Base-by-base conservation (phyloP, 1,140 invertebrate species). In the Chlorops oryzae region DNA sequence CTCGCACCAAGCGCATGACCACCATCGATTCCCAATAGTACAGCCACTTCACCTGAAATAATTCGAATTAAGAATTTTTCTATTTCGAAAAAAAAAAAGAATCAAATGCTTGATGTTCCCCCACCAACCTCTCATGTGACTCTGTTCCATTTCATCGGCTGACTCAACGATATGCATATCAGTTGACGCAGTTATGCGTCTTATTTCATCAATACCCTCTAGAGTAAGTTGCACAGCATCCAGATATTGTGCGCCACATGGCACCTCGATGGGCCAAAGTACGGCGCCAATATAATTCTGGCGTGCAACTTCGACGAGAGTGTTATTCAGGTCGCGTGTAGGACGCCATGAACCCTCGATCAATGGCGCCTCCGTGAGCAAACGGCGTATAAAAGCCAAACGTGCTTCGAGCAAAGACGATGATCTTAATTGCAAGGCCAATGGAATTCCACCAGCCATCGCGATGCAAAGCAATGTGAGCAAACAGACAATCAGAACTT, bases 1-100 rank as follows among this genome's bases (percentile, higher is more conserved):
- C 84, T 86, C 58, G 79, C 85, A 50, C 85, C 85, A 47, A 88
- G 77, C 22, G 81, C 80, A 63, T 88, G 86, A 12, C 86, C 85
- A 18, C 85, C 84, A 63, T 84, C 83, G n/a, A 86, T 73, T 2
- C 84, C 84, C 54, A 87, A 80, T 46, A 86, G 61, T 50, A 83
- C 84, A 5, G 80, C 84, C 56, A 86, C 81, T 56, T 79, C 80
- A 17, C 81, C 80, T n/a, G n/a, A n/a, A n/a, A n/a, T n/a, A n/a
- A n/a, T n/a, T n/a, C n/a, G n/a, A n/a, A n/a, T n/a, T n/a, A n/a
- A n/a, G n/a, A n/a, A n/a, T n/a, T n/a, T n/a, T n/a, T n/a, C n/a
- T n/a, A n/a, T n/a, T n/a, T n/a, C n/a, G n/a, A n/a, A n/a, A n/a
- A n/a, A n/a, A n/a, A n/a, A n/a, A n/a, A n/a, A n/a, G n/a, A n/a